Evolutionary conservation across 2,797 vertebrate genomes (phyloP).

Genomic region (Leucoraja ocellata): DNA sequence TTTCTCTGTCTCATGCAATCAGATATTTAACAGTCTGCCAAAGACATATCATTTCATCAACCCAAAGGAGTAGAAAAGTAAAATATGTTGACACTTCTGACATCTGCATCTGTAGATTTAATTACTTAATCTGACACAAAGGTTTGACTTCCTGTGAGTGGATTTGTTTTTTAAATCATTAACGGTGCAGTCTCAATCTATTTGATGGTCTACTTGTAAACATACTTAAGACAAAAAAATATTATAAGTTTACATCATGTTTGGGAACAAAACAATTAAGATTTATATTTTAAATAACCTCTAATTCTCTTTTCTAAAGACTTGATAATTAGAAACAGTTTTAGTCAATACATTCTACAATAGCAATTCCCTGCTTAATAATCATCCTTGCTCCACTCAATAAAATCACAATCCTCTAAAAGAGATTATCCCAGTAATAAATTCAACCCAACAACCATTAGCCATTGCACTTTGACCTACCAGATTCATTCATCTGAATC

Average conservation of each 20-base stretch:
- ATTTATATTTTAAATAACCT: background rate
- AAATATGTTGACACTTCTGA: background rate
- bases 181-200: background rate
- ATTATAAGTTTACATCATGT: background rate
- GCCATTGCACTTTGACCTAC: background rate
- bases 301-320: background rate
- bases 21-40: background rate
- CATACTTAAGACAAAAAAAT: background rate
- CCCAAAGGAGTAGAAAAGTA: background rate
- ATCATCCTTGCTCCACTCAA: background rate
- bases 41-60: background rate
- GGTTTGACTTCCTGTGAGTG: background rate
- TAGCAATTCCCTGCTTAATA: background rate
- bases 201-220: background rate
- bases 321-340: slow-evolving; percentile 1
- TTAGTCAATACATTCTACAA: background rate
- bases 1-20: background rate
- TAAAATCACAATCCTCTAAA: background rate
- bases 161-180: background rate
- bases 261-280: background rate
- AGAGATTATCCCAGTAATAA: slow-evolving; percentile 20
- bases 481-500: background rate
- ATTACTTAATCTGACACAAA: background rate
- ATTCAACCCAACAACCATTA: slow-evolving; percentile 2
- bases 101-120: background rate